A percentile compares a stretch with the other conserved stretches of the same genome.
Conservation (phyloP, 2,113 vertebrate species). For the Corythornis vintsioides region DNA sequence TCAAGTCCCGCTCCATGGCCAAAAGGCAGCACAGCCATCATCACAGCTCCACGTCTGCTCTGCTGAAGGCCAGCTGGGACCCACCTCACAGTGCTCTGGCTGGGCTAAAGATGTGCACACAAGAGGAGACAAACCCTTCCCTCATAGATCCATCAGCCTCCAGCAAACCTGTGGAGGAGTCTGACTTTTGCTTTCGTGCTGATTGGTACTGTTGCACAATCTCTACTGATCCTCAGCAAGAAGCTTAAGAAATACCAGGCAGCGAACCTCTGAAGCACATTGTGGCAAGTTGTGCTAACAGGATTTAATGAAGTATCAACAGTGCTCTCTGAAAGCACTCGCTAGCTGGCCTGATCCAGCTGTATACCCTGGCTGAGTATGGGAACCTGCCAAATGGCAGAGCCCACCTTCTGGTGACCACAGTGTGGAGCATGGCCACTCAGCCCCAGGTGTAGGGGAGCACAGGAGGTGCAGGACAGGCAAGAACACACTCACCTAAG, state of each 20-base stretch:
- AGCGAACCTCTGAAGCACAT: accelerated
- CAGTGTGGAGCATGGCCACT: accelerated
- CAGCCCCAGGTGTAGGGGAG: accelerated
- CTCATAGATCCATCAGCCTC: accelerated
- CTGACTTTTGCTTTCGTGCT: background rate
- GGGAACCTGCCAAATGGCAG: background rate
- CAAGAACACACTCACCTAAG: background rate
- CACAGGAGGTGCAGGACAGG: background rate
- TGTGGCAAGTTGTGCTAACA: background rate
- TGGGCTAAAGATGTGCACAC: background rate
- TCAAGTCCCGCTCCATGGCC: background rate
- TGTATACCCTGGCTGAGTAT: background rate
- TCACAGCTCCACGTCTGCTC: background rate
- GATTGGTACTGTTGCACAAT: accelerated
- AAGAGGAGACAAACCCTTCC: background rate
- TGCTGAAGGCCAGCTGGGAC: background rate
- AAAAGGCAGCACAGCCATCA: background rate
- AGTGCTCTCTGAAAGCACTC: background rate
- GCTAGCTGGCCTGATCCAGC: background rate
- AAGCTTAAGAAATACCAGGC: background rate
- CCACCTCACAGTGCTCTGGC: background rate
- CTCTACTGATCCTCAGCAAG: background rate
- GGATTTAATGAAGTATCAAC: background rate
- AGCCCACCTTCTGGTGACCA: background rate
- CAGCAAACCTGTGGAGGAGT: background rate